Evolutionary conservation across 2,888 invertebrate species (phyloP), one percentile per base, ranked within the genome.

Genomic region (Malthinus flaveolus): DNA sequence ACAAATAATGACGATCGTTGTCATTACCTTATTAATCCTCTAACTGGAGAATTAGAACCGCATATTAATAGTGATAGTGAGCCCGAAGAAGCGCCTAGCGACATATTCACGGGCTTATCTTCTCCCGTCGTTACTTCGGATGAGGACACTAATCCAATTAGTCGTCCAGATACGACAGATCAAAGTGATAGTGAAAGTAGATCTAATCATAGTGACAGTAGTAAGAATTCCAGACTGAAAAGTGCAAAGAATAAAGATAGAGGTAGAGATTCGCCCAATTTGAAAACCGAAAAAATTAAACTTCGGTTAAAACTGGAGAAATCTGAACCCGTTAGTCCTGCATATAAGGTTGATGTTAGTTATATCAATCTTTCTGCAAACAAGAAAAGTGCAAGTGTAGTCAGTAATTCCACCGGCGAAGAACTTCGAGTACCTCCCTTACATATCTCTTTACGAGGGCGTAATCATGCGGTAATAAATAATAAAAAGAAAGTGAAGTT

Each of bases 21-120:
- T 71, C 91, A 91, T 80, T 91, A 91, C 82, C 86, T 95, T 42
- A 93, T 95, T 68, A 95, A 95, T 81, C 94, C 95, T 0, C 82
- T 94, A 62, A 94, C 95, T 64, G 91, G 93, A 36, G 89, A 92
- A 73, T 82, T 95, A 71, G 94, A 94, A 71, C 87, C 89, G 1
- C 89, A 90, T 79, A 86, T 86, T 60, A 85, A 84, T 61, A 85
- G 86, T 1, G 83, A 83, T 61, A 73, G 71, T 35, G 82, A 83
- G 33, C 75, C 75, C n/a, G 79, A 82, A 49, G 68, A 65, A 54
- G 23, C 23, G 13, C 64, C 72, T 31, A 72, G 70, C 49, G 78
- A 78, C 64, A 77, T 78, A 56, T 80, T 79, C 63, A 78, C 77
- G 46, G 77, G 78, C 45, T 48, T 70, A 36, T 72, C 75, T 34